Conservation (phyloP, 2,113 vertebrate species). For the Cepphus grylle region DNA sequence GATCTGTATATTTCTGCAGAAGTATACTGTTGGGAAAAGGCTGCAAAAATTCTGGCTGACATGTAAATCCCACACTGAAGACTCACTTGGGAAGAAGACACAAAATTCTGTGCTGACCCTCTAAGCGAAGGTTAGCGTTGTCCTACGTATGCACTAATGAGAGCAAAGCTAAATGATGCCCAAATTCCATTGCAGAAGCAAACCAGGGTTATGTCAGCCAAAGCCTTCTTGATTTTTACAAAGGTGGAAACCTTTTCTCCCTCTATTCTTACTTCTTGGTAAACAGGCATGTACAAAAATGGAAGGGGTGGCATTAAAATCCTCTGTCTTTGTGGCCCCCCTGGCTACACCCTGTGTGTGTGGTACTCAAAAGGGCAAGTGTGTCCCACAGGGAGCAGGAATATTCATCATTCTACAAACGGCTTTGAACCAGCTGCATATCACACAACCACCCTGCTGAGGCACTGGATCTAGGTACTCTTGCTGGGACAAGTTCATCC, state of each 20-base stretch:
- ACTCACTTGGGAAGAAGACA: background rate
- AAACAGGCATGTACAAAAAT: background rate
- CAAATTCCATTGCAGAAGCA: background rate
- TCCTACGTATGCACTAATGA: background rate
- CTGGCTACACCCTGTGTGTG: background rate
- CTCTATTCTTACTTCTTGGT: background rate
- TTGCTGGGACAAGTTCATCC: conserved; percentile 56
- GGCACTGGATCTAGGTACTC: conserved; percentile 31
- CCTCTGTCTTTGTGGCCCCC: background rate
- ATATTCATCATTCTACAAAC: conserved; percentile 7
- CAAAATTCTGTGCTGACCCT: background rate
- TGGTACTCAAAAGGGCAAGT: conserved; percentile 46
- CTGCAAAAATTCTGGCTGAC: background rate
- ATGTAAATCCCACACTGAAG: background rate
- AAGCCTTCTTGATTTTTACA: background rate
- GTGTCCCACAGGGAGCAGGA: conserved; percentile 53
- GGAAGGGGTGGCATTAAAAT: background rate
- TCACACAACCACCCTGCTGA: conserved; percentile 45
- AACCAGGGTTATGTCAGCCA: background rate
- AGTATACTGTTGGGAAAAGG: background rate
- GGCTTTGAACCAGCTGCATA: conserved; percentile 55
- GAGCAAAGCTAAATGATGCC: background rate
- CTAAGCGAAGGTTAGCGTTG: background rate
- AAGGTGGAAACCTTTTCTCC: background rate
- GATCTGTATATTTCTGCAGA: background rate